These are phyloP conservation scores for Chrysemys picta DNA, from an alignment of 2,113 vertebrate genomes.

Conservation along the genomic window DNA sequence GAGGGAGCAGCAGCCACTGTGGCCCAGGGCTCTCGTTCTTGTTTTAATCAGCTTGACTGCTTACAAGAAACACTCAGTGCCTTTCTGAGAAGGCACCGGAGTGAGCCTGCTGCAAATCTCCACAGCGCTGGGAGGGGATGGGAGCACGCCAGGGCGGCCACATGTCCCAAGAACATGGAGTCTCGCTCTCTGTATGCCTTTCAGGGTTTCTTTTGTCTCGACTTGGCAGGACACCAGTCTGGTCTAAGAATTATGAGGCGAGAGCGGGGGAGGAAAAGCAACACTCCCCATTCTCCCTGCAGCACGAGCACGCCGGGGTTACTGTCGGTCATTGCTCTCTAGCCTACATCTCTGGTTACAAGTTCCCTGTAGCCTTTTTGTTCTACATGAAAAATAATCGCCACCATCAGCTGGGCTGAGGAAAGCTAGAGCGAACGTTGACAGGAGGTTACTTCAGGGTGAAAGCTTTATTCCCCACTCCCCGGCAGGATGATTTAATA, in stretches of 20 bases:
- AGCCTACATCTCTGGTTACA: conserved; percentile 73
- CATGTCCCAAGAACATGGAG: too few species aligned
- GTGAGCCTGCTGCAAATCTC: background rate
- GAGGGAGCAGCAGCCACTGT: background rate
- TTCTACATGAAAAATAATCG: conserved; percentile 62
- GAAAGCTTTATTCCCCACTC: background rate
- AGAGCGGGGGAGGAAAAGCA: background rate
- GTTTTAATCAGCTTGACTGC: background rate
- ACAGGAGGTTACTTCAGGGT: conserved; percentile 46
- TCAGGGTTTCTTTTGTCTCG: background rate
- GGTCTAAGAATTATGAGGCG: background rate
- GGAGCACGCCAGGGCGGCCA: background rate
- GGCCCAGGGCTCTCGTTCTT: background rate
- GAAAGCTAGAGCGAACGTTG: background rate
- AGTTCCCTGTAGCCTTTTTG: conserved; percentile 67
- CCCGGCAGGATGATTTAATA: background rate
- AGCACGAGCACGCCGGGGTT: conserved; percentile 51
- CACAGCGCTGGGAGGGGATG: background rate
- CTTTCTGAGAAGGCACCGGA: background rate
- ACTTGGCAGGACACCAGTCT: background rate
- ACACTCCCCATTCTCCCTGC: background rate
- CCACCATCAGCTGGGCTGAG: conserved; percentile 22
- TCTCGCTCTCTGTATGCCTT: background rate
- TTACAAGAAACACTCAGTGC: background rate
- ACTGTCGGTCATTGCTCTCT: conserved; percentile 80